phyloP scores from a whole-genome alignment of 2,113 vertebrate genomes.

The Oreochromis spilurus region DNA sequence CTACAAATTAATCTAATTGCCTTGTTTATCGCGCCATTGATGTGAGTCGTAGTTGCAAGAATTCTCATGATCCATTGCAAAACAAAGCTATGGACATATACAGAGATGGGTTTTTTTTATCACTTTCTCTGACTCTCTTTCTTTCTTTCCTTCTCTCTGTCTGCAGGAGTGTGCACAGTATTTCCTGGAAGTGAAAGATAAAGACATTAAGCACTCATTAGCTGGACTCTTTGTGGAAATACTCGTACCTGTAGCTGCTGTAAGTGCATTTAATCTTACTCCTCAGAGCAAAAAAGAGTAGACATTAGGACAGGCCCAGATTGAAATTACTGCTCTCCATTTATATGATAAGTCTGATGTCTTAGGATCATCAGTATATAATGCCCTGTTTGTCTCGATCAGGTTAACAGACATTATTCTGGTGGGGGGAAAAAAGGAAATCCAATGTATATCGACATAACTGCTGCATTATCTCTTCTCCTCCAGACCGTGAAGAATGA shows the following conservation, averaged over 20 bases:
- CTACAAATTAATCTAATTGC: neutral
- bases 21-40: neutral
- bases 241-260: constrained; percentile 95
- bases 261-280: constrained; percentile 70
- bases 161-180: constrained; percentile 95
- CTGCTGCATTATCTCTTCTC: neutral
- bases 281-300: neutral
- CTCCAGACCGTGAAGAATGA: constrained; percentile 98
- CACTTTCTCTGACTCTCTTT: neutral
- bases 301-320: neutral
- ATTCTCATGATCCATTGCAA: neutral
- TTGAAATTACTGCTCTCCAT: neutral
- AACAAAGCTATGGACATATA: neutral
- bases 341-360: neutral
- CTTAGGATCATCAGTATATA: neutral
- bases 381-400: neutral
- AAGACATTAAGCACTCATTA: constrained; percentile 97
- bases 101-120: neutral
- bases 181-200: constrained; percentile 98
- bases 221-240: constrained; percentile 98
- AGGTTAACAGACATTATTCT: neutral
- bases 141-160: neutral
- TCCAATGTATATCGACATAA: neutral
- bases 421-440: rapidly evolving
- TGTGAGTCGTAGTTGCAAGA: neutral